These are phyloP conservation scores for Strigops habroptila DNA, from an alignment of 2,113 vertebrate species.

Conservation along the genomic window DNA sequence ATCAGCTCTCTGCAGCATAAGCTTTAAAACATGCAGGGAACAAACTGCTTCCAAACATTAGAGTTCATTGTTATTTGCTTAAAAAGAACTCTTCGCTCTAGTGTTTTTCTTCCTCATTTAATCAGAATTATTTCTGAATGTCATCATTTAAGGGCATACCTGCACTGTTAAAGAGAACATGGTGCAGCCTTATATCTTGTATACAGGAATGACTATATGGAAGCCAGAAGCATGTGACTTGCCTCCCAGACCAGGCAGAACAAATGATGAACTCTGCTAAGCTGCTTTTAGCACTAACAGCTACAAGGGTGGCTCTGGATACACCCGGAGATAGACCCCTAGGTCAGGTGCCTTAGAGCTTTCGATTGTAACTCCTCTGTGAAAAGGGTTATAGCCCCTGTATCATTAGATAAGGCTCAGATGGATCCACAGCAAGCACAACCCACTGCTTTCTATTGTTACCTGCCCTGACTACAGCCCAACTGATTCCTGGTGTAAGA, in stretches of 20 bases:
- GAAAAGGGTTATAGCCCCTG: not conserved
- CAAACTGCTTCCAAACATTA: not conserved
- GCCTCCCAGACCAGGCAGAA: not conserved
- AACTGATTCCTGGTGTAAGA: not conserved
- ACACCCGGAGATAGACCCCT: not conserved
- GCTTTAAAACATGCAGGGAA: constrained; percentile 7
- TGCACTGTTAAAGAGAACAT: not conserved
- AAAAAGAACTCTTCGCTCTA: not conserved
- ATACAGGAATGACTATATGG: not conserved
- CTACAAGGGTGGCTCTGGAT: not conserved
- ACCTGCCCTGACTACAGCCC: not conserved
- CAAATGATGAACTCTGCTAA: not conserved
- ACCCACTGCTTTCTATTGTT: too few species aligned
- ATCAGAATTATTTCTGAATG: not conserved
- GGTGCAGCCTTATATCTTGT: not conserved
- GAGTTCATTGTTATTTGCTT: constrained; percentile 6
- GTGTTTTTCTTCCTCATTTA: not conserved
- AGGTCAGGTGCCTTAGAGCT: not conserved
- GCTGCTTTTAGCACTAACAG: not conserved
- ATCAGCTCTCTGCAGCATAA: not conserved
- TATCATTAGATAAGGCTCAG: not conserved
- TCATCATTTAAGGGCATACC: not conserved
- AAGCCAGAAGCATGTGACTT: fast-evolving
- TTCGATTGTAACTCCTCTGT: not conserved
- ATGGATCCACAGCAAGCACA: not conserved